These are phyloP conservation scores for Chrysodeixis includens DNA, from an alignment of 2,888 invertebrate species.

Conservation along the genomic window DNA sequence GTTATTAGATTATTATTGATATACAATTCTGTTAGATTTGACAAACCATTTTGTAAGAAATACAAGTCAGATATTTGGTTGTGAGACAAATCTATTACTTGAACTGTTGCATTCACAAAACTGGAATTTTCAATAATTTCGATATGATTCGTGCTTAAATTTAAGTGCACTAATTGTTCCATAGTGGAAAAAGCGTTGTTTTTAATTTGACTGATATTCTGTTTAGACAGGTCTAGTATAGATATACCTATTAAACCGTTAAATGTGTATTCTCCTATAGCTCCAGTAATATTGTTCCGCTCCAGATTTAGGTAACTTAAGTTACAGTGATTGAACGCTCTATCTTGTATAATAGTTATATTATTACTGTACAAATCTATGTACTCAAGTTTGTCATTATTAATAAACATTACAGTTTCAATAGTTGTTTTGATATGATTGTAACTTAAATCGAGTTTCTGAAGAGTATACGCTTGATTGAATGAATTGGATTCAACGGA, in stretches of 20 bases:
- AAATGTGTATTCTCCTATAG: slow-evolving; percentile 70
- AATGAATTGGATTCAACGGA: slow-evolving; percentile 75
- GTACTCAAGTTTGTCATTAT: slow-evolving; percentile 68
- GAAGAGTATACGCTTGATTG: slow-evolving; percentile 67
- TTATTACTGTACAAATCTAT: slow-evolving; percentile 73
- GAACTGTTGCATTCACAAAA: slow-evolving; percentile 65
- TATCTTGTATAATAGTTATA: slow-evolving; percentile 69
- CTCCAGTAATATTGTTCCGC: slow-evolving; percentile 71
- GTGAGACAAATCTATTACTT: slow-evolving; percentile 73
- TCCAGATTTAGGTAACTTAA: slow-evolving; percentile 71
- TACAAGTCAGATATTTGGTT: slow-evolving; percentile 69
- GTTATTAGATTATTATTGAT: slow-evolving; percentile 72
- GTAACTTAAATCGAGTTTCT: slow-evolving; percentile 71
- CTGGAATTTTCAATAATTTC: slow-evolving; percentile 64
- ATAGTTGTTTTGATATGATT: slow-evolving; percentile 72
- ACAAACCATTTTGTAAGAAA: slow-evolving; percentile 68
- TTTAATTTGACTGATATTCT: slow-evolving; percentile 68
- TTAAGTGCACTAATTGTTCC: slow-evolving; percentile 64
- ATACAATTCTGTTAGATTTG: slow-evolving; percentile 71
- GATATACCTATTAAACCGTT: slow-evolving; percentile 68
- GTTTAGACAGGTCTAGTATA: slow-evolving; percentile 68
- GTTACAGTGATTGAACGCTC: slow-evolving; percentile 68
- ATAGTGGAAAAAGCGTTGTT: slow-evolving; percentile 70
- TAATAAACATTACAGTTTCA: slow-evolving; percentile 72
- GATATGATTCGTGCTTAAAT: slow-evolving; percentile 76